Evolutionary conservation across 2,113 vertebrate genomes (phyloP).

Genomic region (Oplegnathus fasciatus): DNA sequence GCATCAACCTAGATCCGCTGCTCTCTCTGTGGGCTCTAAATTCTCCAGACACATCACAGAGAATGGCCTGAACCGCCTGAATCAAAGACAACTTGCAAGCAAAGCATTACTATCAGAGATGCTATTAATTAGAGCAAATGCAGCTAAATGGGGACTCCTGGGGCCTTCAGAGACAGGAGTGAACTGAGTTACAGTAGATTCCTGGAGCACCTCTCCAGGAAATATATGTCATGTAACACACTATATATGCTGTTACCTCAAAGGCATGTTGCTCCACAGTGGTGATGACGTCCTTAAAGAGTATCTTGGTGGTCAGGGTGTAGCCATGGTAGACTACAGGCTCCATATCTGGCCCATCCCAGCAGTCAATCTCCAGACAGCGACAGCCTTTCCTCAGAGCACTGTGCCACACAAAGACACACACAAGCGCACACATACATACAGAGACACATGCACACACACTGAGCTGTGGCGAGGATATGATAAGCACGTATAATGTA

Average conservation of each 20-base stretch:
- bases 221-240: slow-evolving; percentile 20
- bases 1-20: slow-evolving; percentile 24
- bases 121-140: slow-evolving; percentile 55
- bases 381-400: slow-evolving; percentile 91
- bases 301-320: slow-evolving; percentile 90
- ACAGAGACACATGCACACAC: slow-evolving; percentile 10
- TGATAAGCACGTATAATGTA: not conserved
- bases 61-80: slow-evolving; percentile 19
- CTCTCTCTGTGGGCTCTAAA: slow-evolving; percentile 16
- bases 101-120: slow-evolving; percentile 31
- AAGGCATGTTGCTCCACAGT: slow-evolving; percentile 89
- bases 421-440: not conserved
- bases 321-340: slow-evolving; percentile 91
- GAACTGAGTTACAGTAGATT: not conserved
- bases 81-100: slow-evolving; percentile 40
- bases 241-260: slow-evolving; percentile 81
- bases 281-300: slow-evolving; percentile 87
- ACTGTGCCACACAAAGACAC: slow-evolving; percentile 71
- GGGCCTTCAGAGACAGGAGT: slow-evolving; percentile 4
- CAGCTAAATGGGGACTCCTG: slow-evolving; percentile 31
- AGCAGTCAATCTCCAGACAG: slow-evolving; percentile 93
- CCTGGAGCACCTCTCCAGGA: not conserved
- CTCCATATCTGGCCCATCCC: slow-evolving; percentile 88
- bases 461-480: slow-evolving; percentile 4
- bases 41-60: slow-evolving; percentile 33